These are phyloP conservation scores for Schizopygopsis pylzovi DNA, from an alignment of 2,797 vertebrate species.

Conservation along the genomic window DNA sequence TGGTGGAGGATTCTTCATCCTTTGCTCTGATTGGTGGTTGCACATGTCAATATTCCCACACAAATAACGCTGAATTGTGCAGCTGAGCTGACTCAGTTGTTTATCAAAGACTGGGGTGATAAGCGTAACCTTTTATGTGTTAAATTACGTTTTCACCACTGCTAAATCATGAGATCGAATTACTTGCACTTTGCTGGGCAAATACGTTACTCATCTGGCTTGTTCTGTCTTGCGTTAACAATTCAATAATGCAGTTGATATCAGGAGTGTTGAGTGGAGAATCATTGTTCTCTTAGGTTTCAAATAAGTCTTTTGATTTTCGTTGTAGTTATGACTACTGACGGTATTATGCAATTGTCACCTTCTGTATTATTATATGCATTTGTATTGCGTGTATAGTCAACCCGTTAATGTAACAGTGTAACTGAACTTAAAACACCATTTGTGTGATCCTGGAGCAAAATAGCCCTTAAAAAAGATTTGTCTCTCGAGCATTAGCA, in stretches of 20 bases:
- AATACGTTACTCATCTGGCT: neutral
- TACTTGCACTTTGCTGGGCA: neutral
- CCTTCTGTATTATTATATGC: neutral
- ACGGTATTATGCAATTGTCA: neutral
- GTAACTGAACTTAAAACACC: neutral
- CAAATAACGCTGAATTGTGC: neutral
- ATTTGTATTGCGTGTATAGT: neutral
- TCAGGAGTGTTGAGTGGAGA: neutral
- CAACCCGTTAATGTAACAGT: neutral
- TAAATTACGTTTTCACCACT: neutral
- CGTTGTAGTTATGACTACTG: neutral
- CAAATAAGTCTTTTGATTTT: neutral
- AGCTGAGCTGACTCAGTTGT: neutral
- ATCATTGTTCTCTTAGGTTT: neutral
- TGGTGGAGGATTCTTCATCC: neutral
- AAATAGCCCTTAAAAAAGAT: neutral
- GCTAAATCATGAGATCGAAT: neutral
- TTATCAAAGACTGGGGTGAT: neutral
- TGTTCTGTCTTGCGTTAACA: neutral
- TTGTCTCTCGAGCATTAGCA: neutral
- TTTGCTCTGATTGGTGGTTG: conserved; percentile 5
- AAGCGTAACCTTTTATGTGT: neutral
- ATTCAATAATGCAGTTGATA: neutral
- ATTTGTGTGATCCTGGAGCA: neutral
- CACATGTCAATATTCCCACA: neutral